These are phyloP conservation scores for Dendrolimus houi DNA, from an alignment of 2,888 invertebrate genomes.

Conservation along the genomic window DNA sequence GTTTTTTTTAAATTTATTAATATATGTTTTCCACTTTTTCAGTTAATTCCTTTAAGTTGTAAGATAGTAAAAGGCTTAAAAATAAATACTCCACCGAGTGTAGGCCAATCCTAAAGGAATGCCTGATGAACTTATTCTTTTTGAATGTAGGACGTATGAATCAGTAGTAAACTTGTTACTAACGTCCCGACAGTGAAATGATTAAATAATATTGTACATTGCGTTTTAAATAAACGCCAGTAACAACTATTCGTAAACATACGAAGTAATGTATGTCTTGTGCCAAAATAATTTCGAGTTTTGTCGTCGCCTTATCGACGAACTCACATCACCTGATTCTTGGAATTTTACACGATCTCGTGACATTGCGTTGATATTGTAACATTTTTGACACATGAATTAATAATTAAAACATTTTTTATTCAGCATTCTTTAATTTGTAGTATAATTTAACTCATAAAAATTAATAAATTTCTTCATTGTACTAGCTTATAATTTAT, in stretches of 20 bases:
- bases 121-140: too few species aligned
- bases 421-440: too few species aligned
- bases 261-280: conserved; percentile 8
- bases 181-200: not conserved
- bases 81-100: too few species aligned
- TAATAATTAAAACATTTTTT: too few species aligned
- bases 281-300: conserved; percentile 1
- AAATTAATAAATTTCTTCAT: too few species aligned
- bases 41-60: too few species aligned
- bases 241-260: conserved; percentile 1
- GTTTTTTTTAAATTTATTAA: too few species aligned
- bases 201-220: conserved; percentile 6
- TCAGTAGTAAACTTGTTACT: not conserved
- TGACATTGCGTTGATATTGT: conserved; percentile 7
- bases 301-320: not conserved
- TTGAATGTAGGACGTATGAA: not conserved
- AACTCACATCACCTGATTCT: conserved; percentile 49
- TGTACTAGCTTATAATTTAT: too few species aligned
- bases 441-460: too few species aligned
- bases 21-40: too few species aligned
- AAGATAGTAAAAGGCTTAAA: too few species aligned
- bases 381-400: not conserved
- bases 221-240: not conserved
- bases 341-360: conserved; percentile 26
- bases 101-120: too few species aligned